phyloP scores from a whole-genome alignment of 2,797 vertebrate species.

The Leuciscus waleckii region DNA sequence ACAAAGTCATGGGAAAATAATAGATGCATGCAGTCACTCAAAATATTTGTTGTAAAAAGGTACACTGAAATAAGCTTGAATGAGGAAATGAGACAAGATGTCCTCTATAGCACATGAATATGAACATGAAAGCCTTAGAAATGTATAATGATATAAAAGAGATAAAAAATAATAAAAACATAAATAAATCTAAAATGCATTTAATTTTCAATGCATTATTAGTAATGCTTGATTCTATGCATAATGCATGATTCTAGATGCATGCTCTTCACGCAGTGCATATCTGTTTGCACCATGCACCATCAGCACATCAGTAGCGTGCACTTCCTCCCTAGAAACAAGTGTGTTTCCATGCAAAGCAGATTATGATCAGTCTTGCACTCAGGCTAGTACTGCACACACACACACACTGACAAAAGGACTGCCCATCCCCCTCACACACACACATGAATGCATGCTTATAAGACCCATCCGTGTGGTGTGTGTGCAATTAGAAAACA shows the following conservation, averaged over 20 bases:
- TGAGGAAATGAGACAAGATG: neutral
- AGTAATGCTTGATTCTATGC: neutral
- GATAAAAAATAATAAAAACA: neutral
- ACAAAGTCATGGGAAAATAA: constrained; percentile 3
- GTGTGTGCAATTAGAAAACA: constrained; percentile 39
- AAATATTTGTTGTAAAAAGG: neutral
- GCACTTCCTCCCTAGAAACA: constrained; percentile 15
- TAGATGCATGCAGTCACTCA: neutral
- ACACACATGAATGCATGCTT: constrained; percentile 5
- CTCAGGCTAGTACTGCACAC: constrained; percentile 27
- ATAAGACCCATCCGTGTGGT: neutral
- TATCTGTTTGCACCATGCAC: constrained; percentile 7
- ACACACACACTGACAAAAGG: constrained; percentile 35
- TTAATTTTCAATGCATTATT: neutral
- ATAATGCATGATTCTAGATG: neutral
- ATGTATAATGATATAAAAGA: neutral
- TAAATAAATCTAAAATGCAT: neutral
- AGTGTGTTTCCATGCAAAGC: constrained; percentile 14
- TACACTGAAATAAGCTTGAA: neutral
- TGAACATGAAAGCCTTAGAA: neutral
- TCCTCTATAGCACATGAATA: neutral
- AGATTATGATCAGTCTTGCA: constrained; percentile 8
- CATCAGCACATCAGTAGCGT: neutral
- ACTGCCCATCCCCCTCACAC: constrained; percentile 45
- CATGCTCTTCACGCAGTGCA: neutral